Base-by-base conservation (phyloP, 2,797 vertebrate genomes). In the Amphiprion clarkii region DNA sequence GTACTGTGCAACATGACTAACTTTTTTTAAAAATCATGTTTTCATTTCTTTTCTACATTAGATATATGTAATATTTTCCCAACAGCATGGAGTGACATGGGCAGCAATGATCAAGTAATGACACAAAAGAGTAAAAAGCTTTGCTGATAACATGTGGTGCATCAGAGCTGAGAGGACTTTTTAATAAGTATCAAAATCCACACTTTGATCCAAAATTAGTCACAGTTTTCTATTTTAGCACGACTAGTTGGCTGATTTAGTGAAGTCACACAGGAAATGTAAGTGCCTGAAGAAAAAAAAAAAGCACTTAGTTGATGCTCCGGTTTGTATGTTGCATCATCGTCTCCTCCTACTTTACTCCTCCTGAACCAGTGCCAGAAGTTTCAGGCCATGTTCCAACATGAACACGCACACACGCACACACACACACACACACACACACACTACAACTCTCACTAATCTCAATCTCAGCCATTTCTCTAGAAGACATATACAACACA, bases 401-500 rank as follows among this genome's bases (percentile, higher is more conserved):
- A n/a, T n/a, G n/a, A n/a, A n/a, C n/a, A n/a, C n/a, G n/a, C 27
- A 27, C 27, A 27, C 27, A 27, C 27, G 64, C 44, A 66, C 69
- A 77, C 21, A 46, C n/a, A 57, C 46, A 39, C 10, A 39, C 36
- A 39, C 36, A 36, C 36, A 36, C 36, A 36, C 8, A 36, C 9
- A 36, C 36, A 10, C 9, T 36, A 2, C 36, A 39, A 12, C 36
- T 33, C 36, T n/a, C 12, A 11, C 31, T 82, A 49, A 77, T 64
- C 21, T 71, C 48, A 65, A 78, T 44, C 62, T 64, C 71, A 74
- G 62, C 71, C 80, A 71, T 83, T 81, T 83, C 83, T 89, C 84
- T 81, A 89, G 78, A 82, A 84, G 81, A 78, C 72, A 79, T 84
- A 85, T 85, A 86, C 82, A 79, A 59, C 66, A 84, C 78, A 76